A percentile compares a stretch with the other conserved stretches of the same genome.
Conservation (phyloP, 2,113 vertebrate genomes). For the Elgaria multicarinata region DNA sequence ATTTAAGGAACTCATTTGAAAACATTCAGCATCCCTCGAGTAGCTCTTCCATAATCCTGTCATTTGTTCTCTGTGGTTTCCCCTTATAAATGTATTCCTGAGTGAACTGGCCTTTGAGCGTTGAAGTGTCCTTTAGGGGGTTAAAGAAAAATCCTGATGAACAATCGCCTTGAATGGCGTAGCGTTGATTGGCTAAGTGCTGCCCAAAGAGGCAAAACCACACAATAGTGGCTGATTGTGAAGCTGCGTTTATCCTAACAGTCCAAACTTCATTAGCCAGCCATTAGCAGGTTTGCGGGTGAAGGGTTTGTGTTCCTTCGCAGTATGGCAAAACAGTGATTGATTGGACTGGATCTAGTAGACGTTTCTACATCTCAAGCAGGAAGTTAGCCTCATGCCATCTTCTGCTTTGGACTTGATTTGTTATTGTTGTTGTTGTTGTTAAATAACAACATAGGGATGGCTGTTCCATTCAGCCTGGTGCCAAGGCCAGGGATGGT, state of each 20-base stretch:
- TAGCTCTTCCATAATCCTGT: slow-evolving; percentile 28
- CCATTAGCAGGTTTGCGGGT: slow-evolving; percentile 1
- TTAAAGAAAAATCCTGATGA: slow-evolving; percentile 39
- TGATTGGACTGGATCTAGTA: not conserved
- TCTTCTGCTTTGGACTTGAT: not conserved
- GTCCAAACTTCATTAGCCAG: slow-evolving; percentile 40
- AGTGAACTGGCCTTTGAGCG: slow-evolving; percentile 28
- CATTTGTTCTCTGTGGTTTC: not conserved
- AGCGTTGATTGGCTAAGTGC: slow-evolving; percentile 48
- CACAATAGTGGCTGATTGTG: slow-evolving; percentile 46
- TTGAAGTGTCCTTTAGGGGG: slow-evolving; percentile 12
- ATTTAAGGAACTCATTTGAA: slow-evolving; percentile 24
- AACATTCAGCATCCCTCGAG: slow-evolving; percentile 28
- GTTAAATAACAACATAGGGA: not conserved
- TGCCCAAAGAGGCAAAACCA: not conserved
- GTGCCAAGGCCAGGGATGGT: too few species aligned
- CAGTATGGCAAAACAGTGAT: slow-evolving; percentile 9
- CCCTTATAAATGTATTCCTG: slow-evolving; percentile 10
- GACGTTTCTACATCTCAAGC: not conserved
- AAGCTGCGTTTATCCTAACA: slow-evolving; percentile 15
- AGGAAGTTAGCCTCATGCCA: not conserved
- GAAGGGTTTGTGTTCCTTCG: slow-evolving; percentile 1
- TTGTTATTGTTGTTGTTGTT: too few species aligned
- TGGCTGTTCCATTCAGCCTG: not conserved
- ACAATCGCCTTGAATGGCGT: slow-evolving; percentile 33